phyloP scores from a whole-genome alignment of 2,797 vertebrate genomes.

The Anomalospiza imberbis region DNA sequence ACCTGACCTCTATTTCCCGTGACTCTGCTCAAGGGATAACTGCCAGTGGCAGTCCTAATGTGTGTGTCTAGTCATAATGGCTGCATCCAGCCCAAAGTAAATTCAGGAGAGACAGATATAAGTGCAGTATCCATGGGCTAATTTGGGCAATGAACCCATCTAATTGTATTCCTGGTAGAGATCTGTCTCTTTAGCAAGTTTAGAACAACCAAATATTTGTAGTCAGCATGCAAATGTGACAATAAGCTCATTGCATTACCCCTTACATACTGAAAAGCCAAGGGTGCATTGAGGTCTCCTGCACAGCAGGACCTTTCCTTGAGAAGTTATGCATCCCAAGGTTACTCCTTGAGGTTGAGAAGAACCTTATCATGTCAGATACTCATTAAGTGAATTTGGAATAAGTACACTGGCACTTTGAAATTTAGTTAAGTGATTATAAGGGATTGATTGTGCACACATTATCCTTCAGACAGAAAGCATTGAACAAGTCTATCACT shows the following conservation, averaged over 20 bases:
- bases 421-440: background rate
- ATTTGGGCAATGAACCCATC: background rate
- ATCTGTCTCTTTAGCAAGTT: background rate
- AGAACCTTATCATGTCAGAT: background rate
- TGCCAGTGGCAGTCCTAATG: background rate
- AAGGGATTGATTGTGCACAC: background rate
- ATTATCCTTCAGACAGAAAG: background rate
- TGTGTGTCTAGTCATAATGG: background rate
- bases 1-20: fast-evolving
- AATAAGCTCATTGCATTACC: background rate
- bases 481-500: background rate
- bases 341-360: background rate
- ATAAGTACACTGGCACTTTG: background rate
- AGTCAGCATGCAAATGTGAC: background rate
- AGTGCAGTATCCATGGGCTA: background rate
- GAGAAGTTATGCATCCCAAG: background rate
- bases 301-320: background rate
- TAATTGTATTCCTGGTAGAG: background rate
- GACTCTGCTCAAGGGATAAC: background rate
- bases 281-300: background rate
- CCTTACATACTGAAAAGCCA: background rate
- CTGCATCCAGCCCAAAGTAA: background rate
- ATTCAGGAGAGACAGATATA: background rate
- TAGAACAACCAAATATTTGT: background rate
- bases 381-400: background rate